These are phyloP conservation scores for Lepisosteus osseus DNA, from an alignment of 2,113 vertebrate genomes.

Conservation along the genomic window DNA sequence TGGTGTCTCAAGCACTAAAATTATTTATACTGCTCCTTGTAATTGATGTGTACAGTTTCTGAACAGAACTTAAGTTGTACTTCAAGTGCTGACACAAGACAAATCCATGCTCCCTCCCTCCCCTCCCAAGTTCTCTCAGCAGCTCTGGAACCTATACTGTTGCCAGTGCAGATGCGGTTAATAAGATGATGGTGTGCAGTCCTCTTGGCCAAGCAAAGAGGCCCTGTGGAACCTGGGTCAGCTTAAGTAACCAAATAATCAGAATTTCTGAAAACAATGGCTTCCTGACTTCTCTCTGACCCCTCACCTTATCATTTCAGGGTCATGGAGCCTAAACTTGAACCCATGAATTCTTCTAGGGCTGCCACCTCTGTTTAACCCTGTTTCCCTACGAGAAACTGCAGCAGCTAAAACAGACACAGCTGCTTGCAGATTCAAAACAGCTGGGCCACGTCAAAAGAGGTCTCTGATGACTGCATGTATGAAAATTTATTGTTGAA, in stretches of 20 bases:
- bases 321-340: conserved; percentile 63
- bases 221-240: conserved; percentile 29
- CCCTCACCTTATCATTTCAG: conserved; percentile 58
- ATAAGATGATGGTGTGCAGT: conserved; percentile 57
- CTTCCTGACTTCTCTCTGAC: conserved; percentile 66
- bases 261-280: conserved; percentile 69
- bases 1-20: conserved; percentile 20
- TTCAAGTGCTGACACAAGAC: conserved; percentile 24
- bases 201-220: conserved; percentile 28
- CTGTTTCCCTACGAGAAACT: conserved; percentile 35
- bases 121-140: conserved; percentile 18
- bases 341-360: conserved; percentile 50
- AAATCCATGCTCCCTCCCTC: conserved; percentile 12
- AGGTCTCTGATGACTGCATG: not conserved
- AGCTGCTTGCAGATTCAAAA: conserved; percentile 2
- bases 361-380: conserved; percentile 57
- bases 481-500: too few relatives aligned
- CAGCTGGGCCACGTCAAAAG: too few relatives aligned
- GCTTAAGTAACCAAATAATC: conserved; percentile 72
- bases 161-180: conserved; percentile 54
- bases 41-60: conserved; percentile 44
- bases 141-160: conserved; percentile 17
- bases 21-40: conserved; percentile 29
- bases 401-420: conserved; percentile 23
- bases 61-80: conserved; percentile 29